Conservation (phyloP, 2,113 vertebrate species). For the Limnothrissa miodon region DNA sequence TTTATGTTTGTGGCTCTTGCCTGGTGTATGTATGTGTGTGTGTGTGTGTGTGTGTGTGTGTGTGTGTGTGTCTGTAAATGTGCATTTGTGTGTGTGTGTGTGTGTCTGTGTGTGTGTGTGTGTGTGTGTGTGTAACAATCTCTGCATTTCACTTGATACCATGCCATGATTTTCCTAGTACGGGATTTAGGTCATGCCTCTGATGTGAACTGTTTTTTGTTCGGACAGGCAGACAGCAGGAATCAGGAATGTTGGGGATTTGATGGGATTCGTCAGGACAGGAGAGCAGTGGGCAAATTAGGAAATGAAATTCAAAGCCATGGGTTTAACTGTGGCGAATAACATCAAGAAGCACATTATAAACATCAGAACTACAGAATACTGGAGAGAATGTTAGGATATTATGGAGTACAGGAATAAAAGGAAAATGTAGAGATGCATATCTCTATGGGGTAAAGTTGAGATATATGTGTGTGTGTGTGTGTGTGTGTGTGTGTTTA, state of each 20-base stretch:
- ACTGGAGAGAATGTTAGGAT: background rate
- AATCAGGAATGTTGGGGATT: conserved; percentile 18
- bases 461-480: too few species aligned
- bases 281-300: background rate
- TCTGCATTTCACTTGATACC: background rate
- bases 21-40: background rate
- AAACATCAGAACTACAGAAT: background rate
- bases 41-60: too few species aligned
- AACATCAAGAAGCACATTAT: background rate
- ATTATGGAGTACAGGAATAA: background rate
- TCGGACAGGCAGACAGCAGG: conserved; percentile 18
- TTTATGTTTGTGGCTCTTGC: background rate
- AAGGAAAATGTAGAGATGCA: background rate
- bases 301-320: conserved; percentile 10
- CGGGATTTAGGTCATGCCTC: conserved; percentile 30
- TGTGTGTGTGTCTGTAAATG: too few species aligned
- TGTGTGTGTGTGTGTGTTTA: background rate
- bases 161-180: background rate
- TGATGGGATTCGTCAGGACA: background rate
- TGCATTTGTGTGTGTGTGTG: too few species aligned
- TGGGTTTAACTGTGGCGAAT: background rate
- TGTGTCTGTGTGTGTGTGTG: background rate
- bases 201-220: conserved; percentile 11
- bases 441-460: too few species aligned
- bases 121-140: background rate